Evolutionary conservation across 2,797 vertebrate genomes (phyloP), one percentile per base, ranked within the genome.

Genomic region (Anniella stebbinsi): DNA sequence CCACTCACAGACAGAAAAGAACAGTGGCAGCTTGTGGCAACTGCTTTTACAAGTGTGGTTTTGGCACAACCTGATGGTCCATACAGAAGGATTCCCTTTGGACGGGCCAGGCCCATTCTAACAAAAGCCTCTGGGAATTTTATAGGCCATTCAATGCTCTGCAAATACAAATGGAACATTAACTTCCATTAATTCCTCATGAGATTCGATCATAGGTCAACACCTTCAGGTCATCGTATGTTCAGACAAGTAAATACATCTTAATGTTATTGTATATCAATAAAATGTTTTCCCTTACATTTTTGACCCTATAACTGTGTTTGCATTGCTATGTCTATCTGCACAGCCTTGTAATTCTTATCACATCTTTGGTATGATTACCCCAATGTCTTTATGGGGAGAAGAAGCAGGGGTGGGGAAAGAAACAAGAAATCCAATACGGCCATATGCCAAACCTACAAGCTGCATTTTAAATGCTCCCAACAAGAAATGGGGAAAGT

Each of bases 1-100:
- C 98, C 98, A 0, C 98, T 98, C 87, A 98, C 96, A 0, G 98
- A 98, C 86, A 99, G 95, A 92, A 99, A 99, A 87, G 98, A 96
- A 7, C 98, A 99, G 91, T 95, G 97, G 86, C 98, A 98, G 23
- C 98, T 98, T 0, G 97, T 95, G 57, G 98, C 98, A 17, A 98
- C 97, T 9, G 99, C 99, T 89, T 96, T 98, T 82, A 99, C 98
- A 33, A 99, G 96, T 0, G 98, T 98, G 4, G 99, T 99, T 96
- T 99, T 99, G 11, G 98, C 99, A 89, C 99, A 99, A 5, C 99
- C 99, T 0, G 99, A 98, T 0, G 99, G 99, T 13, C 99, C 99
- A 0, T 98, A 98, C 17, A 99, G 98, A 89, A 99, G 97, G 93
- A 99, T 96, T 0, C 99, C 99, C 30, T 97, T 98, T 0, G 98